A percentile compares a stretch with the other conserved stretches of the same genome.
phyloP scores from a whole-genome alignment of 2,888 invertebrate genomes.

The Seladonia tumulorum region DNA sequence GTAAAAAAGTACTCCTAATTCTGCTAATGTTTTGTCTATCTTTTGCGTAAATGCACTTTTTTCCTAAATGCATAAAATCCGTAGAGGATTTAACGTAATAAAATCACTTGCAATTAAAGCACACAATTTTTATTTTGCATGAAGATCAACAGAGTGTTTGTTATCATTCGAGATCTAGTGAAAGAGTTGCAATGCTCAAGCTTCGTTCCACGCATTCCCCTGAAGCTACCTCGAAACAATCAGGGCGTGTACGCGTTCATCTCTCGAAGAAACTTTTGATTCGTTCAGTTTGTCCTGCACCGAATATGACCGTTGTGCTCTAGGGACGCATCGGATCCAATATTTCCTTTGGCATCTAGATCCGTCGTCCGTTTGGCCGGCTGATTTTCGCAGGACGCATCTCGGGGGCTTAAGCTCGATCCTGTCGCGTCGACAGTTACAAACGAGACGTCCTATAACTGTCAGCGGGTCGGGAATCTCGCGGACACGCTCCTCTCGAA shows the following conservation, averaged over 20 bases:
- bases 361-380: conserved; percentile 14
- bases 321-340: conserved; percentile 64
- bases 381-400: conserved; percentile 67
- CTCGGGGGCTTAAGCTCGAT: conserved; percentile 67
- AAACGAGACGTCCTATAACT: conserved; percentile 75
- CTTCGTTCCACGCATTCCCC: no score
- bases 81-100: no score
- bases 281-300: neutral
- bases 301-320: neutral
- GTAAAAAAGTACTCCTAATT: no score
- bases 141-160: no score
- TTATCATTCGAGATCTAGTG: no score
- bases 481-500: conserved; percentile 22
- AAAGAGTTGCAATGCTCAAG: no score
- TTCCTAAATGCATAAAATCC: no score
- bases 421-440: conserved; percentile 73
- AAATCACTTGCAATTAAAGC: no score
- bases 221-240: no score
- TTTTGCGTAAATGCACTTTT: no score
- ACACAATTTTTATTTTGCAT: no score
- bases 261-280: neutral
- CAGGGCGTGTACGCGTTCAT: neutral
- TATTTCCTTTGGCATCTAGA: conserved; percentile 61
- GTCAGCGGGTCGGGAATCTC: conserved; percentile 58
- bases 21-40: no score